A percentile compares a stretch with the other conserved stretches of the same genome.
Conservation (phyloP, 2,797 vertebrate species). For the Oreochromis mossambicus region DNA sequence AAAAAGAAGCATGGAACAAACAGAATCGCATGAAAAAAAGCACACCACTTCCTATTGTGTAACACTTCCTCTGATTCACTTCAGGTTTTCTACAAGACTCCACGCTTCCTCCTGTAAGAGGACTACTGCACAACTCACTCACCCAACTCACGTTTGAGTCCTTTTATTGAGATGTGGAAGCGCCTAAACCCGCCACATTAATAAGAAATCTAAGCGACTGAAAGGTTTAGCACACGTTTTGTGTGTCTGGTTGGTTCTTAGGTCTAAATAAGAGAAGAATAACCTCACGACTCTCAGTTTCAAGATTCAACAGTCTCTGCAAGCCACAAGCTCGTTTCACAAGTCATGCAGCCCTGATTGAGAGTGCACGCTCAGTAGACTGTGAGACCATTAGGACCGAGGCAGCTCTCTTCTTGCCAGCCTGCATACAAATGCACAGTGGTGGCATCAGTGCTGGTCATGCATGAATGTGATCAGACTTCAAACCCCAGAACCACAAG, state of each 20-base stretch:
- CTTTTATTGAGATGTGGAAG: neutral
- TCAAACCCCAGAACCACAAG: slow-evolving; percentile 15
- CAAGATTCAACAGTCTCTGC: neutral
- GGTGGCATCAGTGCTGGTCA: slow-evolving; percentile 3
- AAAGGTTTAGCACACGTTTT: neutral
- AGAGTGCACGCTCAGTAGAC: slow-evolving; percentile 16
- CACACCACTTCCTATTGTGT: slow-evolving; percentile 74
- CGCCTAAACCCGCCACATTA: neutral
- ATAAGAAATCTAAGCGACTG: neutral
- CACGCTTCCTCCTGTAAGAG: slow-evolving; percentile 25
- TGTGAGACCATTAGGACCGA: slow-evolving; percentile 20
- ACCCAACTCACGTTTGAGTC: neutral
- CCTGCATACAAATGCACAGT: slow-evolving; percentile 48
- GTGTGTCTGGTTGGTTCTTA: neutral
- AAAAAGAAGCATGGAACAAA: slow-evolving; percentile 48
- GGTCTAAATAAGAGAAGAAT: neutral
- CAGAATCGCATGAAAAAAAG: neutral
- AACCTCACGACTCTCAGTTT: neutral
- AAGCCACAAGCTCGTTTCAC: slow-evolving; percentile 2
- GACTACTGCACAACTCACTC: neutral
- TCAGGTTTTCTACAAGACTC: slow-evolving; percentile 53
- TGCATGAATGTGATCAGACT: slow-evolving; percentile 55
- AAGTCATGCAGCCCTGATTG: neutral
- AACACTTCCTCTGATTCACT: slow-evolving; percentile 77
- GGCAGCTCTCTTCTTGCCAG: neutral